These are phyloP conservation scores for Loripinus fragilis DNA, from an alignment of 2,888 invertebrate genomes.

Conservation along the genomic window DNA sequence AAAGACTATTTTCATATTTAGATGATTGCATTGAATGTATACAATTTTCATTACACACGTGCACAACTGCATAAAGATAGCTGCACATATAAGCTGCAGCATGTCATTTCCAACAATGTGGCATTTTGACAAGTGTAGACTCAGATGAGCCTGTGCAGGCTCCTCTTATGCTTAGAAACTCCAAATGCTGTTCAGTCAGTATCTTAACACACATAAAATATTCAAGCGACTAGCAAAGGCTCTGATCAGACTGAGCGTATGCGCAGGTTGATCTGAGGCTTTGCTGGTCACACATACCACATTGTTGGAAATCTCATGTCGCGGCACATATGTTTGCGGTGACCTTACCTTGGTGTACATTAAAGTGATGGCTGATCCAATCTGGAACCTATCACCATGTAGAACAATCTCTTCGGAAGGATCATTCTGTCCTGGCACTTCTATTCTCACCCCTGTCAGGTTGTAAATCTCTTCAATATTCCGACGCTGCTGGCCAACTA, in stretches of 20 bases:
- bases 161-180: no score
- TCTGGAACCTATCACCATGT: conserved; percentile 42
- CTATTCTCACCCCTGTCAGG: conserved; percentile 43
- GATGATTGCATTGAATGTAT: no score
- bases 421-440: conserved; percentile 40
- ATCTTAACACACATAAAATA: no score
- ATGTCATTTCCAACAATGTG: no score
- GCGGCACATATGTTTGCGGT: neutral
- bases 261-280: neutral
- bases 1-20: no score
- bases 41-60: no score
- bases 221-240: no score
- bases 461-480: conserved; percentile 42
- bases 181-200: no score
- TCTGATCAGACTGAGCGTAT: neutral
- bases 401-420: conserved; percentile 39
- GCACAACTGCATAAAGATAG: no score
- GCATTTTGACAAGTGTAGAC: no score
- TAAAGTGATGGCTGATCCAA: conserved; percentile 46
- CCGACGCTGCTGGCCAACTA: conserved; percentile 43
- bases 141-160: no score
- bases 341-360: conserved; percentile 46
- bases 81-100: no score
- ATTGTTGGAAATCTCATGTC: neutral
- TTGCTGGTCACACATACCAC: neutral